Evolutionary conservation across 2,113 vertebrate species (phyloP).

Genomic region (Tetraodon nigroviridis): DNA sequence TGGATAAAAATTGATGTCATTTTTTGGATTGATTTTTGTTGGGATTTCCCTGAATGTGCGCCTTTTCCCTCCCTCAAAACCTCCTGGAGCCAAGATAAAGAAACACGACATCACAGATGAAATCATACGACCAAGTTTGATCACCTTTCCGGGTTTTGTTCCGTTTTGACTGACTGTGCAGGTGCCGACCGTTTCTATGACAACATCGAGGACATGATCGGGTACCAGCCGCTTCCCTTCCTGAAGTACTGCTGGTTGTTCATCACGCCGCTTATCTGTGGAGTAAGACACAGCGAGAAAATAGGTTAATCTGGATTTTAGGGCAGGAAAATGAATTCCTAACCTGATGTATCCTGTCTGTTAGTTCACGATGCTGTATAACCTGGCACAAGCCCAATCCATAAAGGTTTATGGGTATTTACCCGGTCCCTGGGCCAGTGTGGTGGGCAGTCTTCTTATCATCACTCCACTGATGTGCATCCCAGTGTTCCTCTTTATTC

Average conservation of each 20-base stretch:
- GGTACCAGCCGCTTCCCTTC: conserved; percentile 59
- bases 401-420: accelerated
- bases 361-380: conserved; percentile 54
- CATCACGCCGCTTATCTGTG: conserved; percentile 71
- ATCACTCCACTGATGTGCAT: conserved; percentile 64
- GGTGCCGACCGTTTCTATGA: conserved; percentile 76
- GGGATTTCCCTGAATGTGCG: background rate
- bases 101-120: too few species aligned
- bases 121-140: too few species aligned
- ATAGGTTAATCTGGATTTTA: background rate
- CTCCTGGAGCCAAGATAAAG: too few species aligned
- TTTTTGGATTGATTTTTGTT: conserved; percentile 6
- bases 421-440: accelerated
- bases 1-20: background rate
- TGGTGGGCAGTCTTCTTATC: conserved; percentile 42
- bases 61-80: background rate
- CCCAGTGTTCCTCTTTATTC: conserved; percentile 56
- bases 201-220: conserved; percentile 81
- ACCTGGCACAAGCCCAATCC: background rate
- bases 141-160: background rate
- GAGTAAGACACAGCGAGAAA: conserved; percentile 54
- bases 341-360: conserved; percentile 5
- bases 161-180: conserved; percentile 33
- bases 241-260: conserved; percentile 80
- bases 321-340: background rate